These are phyloP conservation scores for Pyxicephalus adspersus DNA, from an alignment of 2,113 vertebrate species.

Conservation along the genomic window DNA sequence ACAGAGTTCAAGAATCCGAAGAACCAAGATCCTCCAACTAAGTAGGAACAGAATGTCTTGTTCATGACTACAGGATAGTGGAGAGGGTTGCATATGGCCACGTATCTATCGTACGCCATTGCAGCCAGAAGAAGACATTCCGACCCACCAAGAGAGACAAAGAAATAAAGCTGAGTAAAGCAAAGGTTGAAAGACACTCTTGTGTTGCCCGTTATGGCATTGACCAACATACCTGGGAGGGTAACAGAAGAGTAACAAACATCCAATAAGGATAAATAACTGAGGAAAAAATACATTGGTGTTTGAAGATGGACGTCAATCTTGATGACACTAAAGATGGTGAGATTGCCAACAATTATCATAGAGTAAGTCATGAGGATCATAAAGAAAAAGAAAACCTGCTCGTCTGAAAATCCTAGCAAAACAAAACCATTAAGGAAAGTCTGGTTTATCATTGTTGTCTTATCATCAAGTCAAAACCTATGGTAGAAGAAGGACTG, in stretches of 20 bases:
- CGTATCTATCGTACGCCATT: conserved; percentile 62
- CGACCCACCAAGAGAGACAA: conserved; percentile 51
- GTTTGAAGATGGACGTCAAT: conserved; percentile 56
- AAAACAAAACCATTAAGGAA: conserved; percentile 55
- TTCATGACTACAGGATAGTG: conserved; percentile 48
- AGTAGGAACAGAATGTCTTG: conserved; percentile 1
- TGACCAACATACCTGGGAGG: conserved; percentile 57
- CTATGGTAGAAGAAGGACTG: neutral
- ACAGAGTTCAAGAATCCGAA: conserved; percentile 18
- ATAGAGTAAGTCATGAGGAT: conserved; percentile 59
- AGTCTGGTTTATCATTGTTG: neutral
- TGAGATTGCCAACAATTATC: conserved; percentile 57
- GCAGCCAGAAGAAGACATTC: conserved; percentile 62
- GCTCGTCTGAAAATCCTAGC: conserved; percentile 60
- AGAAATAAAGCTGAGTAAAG: conserved; percentile 61
- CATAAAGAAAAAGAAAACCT: conserved; percentile 58
- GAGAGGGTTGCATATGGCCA: conserved; percentile 63
- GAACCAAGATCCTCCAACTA: neutral
- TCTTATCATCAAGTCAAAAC: neutral
- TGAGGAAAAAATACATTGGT: conserved; percentile 62
- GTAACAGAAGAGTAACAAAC: conserved; percentile 62
- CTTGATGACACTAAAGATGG: conserved; percentile 58
- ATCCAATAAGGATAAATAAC: conserved; percentile 61
- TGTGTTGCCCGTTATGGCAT: conserved; percentile 53
- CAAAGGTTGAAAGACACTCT: conserved; percentile 57